Conservation (phyloP, 2,888 invertebrate genomes). For the Eumerus sabulonum region DNA sequence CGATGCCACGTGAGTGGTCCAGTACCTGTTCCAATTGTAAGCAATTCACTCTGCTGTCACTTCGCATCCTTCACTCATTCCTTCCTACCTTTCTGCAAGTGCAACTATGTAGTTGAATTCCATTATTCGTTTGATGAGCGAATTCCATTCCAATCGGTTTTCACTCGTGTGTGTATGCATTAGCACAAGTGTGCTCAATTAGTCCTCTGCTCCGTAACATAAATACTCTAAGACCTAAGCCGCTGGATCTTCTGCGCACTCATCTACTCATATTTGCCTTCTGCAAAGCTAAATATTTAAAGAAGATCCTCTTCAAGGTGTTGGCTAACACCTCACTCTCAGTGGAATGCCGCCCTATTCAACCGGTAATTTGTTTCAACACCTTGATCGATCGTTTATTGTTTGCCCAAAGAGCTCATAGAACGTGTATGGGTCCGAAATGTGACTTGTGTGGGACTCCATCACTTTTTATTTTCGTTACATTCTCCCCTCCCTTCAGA, state of each 20-base stretch:
- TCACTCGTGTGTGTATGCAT: slow-evolving; percentile 15
- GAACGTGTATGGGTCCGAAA: slow-evolving; percentile 35
- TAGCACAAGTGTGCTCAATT: slow-evolving; percentile 56
- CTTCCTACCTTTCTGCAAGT: no score
- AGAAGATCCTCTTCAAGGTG: slow-evolving; percentile 14
- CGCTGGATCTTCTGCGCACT: not conserved
- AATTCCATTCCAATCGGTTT: no score
- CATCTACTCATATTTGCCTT: not conserved
- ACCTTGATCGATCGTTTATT: not conserved
- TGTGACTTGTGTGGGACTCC: slow-evolving; percentile 32
- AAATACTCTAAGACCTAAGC: slow-evolving; percentile 27
- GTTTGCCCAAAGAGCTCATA: slow-evolving; percentile 19
- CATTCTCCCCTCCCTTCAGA: slow-evolving; percentile 9
- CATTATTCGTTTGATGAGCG: no score
- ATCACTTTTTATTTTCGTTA: slow-evolving; percentile 4
- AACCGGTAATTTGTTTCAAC: no score
- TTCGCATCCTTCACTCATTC: no score
- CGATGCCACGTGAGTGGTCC: no score
- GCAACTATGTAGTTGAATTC: no score
- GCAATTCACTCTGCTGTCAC: no score
- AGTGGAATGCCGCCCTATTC: slow-evolving; percentile 18
- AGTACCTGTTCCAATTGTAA: no score
- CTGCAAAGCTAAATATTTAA: slow-evolving; percentile 12
- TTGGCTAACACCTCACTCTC: not conserved
- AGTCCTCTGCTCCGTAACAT: slow-evolving; percentile 34